Percentiles rank a stretch among this genome's conserved stretches.
phyloP scores from a whole-genome alignment of 1,140 invertebrate species.

The Metopolophium dirhodum region DNA sequence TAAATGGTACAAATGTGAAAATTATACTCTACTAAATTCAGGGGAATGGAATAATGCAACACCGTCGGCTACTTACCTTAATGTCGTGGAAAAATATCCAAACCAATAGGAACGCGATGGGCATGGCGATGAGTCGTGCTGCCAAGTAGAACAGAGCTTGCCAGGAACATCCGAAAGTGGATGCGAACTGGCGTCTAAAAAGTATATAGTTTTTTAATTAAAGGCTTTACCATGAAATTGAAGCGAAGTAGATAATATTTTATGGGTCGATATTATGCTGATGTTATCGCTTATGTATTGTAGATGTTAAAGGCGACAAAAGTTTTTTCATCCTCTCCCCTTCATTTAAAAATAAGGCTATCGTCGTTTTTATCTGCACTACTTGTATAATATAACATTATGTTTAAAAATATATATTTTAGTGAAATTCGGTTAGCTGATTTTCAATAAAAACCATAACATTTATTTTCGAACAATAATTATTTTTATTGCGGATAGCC shows the following conservation, averaged over 20 bases:
- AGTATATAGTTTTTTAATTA: not conserved
- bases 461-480: not conserved
- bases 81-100: constrained; percentile 82
- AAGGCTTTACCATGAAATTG: not conserved
- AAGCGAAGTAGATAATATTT: too few relatives aligned
- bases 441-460: not conserved
- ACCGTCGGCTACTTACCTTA: constrained; percentile 64
- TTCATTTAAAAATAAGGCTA: not conserved
- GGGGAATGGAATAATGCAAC: not conserved
- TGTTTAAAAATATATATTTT: not conserved
- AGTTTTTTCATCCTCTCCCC: not conserved
- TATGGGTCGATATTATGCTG: too few relatives aligned
- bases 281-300: not conserved
- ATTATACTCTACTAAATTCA: not conserved
- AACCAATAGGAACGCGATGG: constrained; percentile 77
- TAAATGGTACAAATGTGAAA: constrained; percentile 60
- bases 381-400: not conserved
- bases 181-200: constrained; percentile 73
- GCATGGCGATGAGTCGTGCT: constrained; percentile 76
- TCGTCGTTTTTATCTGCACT: not conserved
- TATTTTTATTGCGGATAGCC: too few relatives aligned
- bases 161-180: constrained; percentile 78
- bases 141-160: constrained; percentile 76
- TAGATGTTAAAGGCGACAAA: not conserved
- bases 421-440: not conserved